Evolutionary conservation across 53 echinoderm and acorn worm genomes (phyloP).

Genomic region (Zoroaster sp.): DNA sequence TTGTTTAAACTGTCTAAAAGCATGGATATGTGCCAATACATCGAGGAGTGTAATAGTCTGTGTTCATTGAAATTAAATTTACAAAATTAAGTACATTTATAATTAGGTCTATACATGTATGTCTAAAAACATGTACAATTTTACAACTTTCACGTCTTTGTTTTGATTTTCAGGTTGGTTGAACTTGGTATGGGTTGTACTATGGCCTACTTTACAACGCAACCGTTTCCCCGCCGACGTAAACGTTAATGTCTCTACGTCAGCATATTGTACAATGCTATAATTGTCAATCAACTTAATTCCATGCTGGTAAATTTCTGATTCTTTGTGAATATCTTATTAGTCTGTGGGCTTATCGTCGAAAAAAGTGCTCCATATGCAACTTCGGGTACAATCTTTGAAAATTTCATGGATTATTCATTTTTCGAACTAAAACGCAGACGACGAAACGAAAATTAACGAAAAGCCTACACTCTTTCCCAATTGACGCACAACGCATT

Average conservation of each 20-base stretch:
- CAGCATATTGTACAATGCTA: no score
- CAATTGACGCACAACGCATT: no score
- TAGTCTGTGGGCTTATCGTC: no score
- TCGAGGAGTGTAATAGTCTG: not conserved
- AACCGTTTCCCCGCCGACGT: slow-evolving; percentile 48
- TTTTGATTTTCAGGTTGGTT: slow-evolving; percentile 4
- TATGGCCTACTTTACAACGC: slow-evolving; percentile 62
- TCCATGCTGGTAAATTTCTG: no score
- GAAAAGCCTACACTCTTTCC: no score
- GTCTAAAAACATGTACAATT: not conserved
- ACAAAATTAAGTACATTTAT: not conserved
- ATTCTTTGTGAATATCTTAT: no score
- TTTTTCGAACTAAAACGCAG: no score
- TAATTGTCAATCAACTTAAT: no score
- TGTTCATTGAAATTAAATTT: not conserved
- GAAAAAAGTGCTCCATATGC: no score
- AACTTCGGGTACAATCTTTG: no score
- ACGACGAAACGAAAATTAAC: no score
- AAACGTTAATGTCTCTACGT: slow-evolving; percentile 6
- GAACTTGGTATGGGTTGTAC: slow-evolving; percentile 59
- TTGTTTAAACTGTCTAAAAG: not conserved
- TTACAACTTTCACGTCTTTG: not conserved
- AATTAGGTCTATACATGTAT: not conserved
- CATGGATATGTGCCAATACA: not conserved
- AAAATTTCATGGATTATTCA: no score